phyloP scores from a whole-genome alignment of 2,888 invertebrate species.

The Tipula confusa region DNA sequence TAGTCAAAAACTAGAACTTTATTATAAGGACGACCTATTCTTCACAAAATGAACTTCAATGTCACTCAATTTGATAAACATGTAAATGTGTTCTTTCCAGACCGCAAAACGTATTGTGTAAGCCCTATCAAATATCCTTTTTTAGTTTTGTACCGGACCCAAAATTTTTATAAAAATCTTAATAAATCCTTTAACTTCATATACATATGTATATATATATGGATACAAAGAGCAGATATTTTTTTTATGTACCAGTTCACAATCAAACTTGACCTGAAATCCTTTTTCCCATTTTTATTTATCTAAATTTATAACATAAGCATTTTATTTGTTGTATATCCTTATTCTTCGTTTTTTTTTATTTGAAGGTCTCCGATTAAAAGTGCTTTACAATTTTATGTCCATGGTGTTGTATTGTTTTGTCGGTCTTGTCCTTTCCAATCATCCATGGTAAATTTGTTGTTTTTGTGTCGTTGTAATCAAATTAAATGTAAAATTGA shows the following conservation, averaged over 20 bases:
- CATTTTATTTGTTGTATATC: background rate
- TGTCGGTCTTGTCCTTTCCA: background rate
- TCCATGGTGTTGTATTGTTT: background rate
- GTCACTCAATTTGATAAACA: background rate
- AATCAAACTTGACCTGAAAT: slow-evolving; percentile 15
- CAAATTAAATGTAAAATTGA: background rate
- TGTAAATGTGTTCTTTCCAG: background rate
- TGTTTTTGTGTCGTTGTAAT: background rate
- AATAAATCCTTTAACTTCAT: background rate
- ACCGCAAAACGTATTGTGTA: background rate
- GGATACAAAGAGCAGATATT: background rate
- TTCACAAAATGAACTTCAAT: background rate
- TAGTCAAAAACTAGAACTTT: background rate
- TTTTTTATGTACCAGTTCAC: background rate
- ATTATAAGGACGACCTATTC: background rate
- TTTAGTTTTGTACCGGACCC: background rate
- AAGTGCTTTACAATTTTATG: background rate
- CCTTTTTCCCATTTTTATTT: background rate
- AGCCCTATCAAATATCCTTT: background rate
- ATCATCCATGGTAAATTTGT: background rate
- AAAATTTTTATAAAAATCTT: background rate
- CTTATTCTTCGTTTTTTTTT: too few species aligned
- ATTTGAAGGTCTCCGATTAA: background rate
- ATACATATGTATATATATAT: background rate
- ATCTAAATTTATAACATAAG: background rate